phyloP scores from a whole-genome alignment of 1,140 invertebrate species.

The Bacillus rossius region DNA sequence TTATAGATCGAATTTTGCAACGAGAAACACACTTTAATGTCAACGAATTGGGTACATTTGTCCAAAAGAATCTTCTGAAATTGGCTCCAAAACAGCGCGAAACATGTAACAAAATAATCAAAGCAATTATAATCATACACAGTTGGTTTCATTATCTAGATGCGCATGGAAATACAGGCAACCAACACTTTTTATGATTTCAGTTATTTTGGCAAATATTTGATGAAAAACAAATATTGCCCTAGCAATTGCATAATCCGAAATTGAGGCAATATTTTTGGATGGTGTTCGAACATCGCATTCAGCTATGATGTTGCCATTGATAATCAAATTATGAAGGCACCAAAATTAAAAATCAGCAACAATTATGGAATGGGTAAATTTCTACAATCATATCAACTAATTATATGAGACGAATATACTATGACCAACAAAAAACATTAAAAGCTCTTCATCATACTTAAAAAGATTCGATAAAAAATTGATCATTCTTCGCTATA shows the following conservation, averaged over 20 bases:
- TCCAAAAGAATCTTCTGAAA: slow-evolving; percentile 17
- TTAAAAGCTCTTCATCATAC: slow-evolving; percentile 39
- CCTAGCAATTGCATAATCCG: slow-evolving; percentile 34
- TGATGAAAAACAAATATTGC: slow-evolving; percentile 29
- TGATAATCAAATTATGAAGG: slow-evolving; percentile 24
- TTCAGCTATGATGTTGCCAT: slow-evolving; percentile 34
- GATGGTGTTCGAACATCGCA: slow-evolving; percentile 34
- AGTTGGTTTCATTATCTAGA: slow-evolving; percentile 40
- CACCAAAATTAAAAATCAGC: slow-evolving; percentile 36
- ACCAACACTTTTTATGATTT: slow-evolving; percentile 43
- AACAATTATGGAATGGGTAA: slow-evolving; percentile 29
- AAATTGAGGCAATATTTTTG: slow-evolving; percentile 35
- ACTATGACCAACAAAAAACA: slow-evolving; percentile 40
- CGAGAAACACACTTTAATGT: no score
- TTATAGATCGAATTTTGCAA: no score
- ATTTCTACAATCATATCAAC: slow-evolving; percentile 28
- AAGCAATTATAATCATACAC: slow-evolving; percentile 32
- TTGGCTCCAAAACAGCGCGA: slow-evolving; percentile 9
- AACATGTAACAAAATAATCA: slow-evolving; percentile 36
- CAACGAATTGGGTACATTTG: no score
- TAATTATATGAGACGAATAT: slow-evolving; percentile 38
- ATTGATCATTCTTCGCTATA: slow-evolving; percentile 26
- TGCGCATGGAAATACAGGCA: slow-evolving; percentile 42
- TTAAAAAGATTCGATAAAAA: slow-evolving; percentile 35
- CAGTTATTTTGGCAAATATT: slow-evolving; percentile 37